Percentiles rank a stretch among this genome's conserved stretches.
These are phyloP conservation scores for Crenichthys baileyi DNA, from an alignment of 2,797 vertebrate species.

Conservation along the genomic window DNA sequence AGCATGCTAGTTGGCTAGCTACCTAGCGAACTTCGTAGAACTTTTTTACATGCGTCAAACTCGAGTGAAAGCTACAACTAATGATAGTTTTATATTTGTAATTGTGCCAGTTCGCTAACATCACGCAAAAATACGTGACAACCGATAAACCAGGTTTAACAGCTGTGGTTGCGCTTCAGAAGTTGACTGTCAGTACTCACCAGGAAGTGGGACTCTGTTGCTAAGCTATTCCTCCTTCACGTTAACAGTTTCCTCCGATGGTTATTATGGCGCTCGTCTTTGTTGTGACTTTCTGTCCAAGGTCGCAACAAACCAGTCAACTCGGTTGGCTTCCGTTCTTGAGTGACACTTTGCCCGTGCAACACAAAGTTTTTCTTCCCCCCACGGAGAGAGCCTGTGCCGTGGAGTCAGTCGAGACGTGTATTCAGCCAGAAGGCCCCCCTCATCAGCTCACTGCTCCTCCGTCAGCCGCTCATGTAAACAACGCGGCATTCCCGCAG, in stretches of 20 bases:
- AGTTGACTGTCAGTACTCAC: slow-evolving; percentile 73
- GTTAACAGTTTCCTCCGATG: slow-evolving; percentile 41
- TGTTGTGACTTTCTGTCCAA: slow-evolving; percentile 64
- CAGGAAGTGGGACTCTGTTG: slow-evolving; percentile 82
- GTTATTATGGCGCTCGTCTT: slow-evolving; percentile 68
- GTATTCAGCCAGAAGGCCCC: slow-evolving; percentile 61
- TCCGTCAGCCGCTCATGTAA: slow-evolving; percentile 77
- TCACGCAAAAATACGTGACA: fast-evolving
- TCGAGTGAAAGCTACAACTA: neutral
- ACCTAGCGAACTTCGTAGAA: slow-evolving; percentile 55
- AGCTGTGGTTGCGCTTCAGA: slow-evolving; percentile 15
- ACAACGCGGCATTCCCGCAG: slow-evolving; percentile 78
- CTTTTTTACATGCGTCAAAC: slow-evolving; percentile 36
- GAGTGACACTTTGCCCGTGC: slow-evolving; percentile 51
- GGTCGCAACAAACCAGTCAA: slow-evolving; percentile 41
- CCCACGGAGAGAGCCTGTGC: slow-evolving; percentile 24
- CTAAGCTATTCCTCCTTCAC: slow-evolving; percentile 67
- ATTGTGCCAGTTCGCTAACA: fast-evolving
- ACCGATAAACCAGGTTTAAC: neutral
- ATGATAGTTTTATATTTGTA: neutral
- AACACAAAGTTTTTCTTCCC: slow-evolving; percentile 21
- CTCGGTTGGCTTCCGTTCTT: slow-evolving; percentile 39
- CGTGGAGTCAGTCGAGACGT: slow-evolving; percentile 36
- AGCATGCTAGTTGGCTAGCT: slow-evolving; percentile 58
- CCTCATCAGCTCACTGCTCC: slow-evolving; percentile 65